Percentiles rank a stretch among this genome's conserved stretches.
phyloP scores from a whole-genome alignment of 2,888 invertebrate genomes.

The Cylindroiulus punctatus region DNA sequence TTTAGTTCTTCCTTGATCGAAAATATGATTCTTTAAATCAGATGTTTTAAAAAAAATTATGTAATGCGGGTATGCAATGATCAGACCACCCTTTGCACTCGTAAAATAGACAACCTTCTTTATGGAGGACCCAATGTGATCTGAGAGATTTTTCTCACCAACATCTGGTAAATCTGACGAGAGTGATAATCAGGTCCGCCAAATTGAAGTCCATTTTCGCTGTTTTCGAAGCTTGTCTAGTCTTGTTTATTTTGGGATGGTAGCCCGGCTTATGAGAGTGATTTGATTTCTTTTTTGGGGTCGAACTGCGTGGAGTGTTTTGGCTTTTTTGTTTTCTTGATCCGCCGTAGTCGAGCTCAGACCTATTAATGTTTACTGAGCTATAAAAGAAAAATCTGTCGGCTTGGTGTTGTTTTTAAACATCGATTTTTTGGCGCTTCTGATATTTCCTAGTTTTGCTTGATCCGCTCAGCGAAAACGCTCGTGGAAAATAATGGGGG shows the following conservation, averaged over 20 bases:
- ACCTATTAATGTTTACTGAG: constrained; percentile 45
- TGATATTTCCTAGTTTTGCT: constrained; percentile 15
- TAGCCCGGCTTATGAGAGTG: constrained; percentile 35
- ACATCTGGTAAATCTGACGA: constrained; percentile 24
- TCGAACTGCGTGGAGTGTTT: constrained; percentile 22
- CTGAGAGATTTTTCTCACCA: neutral
- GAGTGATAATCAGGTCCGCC: constrained; percentile 7
- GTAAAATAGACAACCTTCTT: neutral
- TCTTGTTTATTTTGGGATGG: constrained; percentile 4
- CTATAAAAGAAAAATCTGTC: constrained; percentile 36
- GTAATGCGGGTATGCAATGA: no score
- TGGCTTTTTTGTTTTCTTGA: constrained; percentile 27
- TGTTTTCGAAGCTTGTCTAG: neutral
- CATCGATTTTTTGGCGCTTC: constrained; percentile 37
- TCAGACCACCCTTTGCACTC: no score
- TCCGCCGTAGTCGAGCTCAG: neutral
- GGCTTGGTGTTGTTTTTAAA: constrained; percentile 27
- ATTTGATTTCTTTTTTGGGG: constrained; percentile 38
- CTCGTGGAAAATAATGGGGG: constrained; percentile 15
- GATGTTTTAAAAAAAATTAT: no score
- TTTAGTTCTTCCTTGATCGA: no score
- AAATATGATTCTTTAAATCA: no score
- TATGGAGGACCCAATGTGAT: neutral
- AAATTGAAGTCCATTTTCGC: constrained; percentile 21
- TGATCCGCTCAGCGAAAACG: neutral